Base-by-base conservation (phyloP, 1,140 invertebrate species). In the Anadara kagoshimensis region DNA sequence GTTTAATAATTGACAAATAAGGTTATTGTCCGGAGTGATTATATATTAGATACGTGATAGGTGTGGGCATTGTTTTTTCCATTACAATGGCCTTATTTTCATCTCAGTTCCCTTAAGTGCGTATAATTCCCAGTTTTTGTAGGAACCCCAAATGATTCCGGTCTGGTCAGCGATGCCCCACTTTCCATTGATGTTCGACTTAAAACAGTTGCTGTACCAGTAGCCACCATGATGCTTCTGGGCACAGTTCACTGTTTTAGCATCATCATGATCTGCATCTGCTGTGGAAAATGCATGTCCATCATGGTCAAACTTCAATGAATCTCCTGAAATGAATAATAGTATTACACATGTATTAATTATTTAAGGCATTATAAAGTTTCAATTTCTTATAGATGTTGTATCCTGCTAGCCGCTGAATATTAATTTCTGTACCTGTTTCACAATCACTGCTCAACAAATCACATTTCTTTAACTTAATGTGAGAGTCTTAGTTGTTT, bases 161-260 rank as follows among this genome's bases (percentile, higher is more conserved):
- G 54, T 57, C 44, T 70, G 62, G 1, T 53, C 75, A 11, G 69
- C 59, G 14, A 57, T 49, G 16, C 75, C 69, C 49, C 63, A 73
- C 44, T 51, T 51, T n/a, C 75, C 75, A 41, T 76, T 76, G 7
- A 76, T 44, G 24, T 76, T 76, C 0, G 75, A 76, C n/a, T 72
- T 73, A 41, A 67, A 69, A 56, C 75, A 78, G 20, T 63, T 66
- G n/a, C 65, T 73, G 67, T 78, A 78, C 75, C 75, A 78, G 18
- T 65, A 78, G 11, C 70, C 75, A 3, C 75, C 75, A 24, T 69
- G 58, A 18, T 73, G 69, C 53, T 69, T 78, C 54, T 69, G 62
- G 16, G 75, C 75, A 69, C 75, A 78, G 62, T 78, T 78, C 8
- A 73, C 49, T 1, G 61, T 53, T n/a, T 57, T 29, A 41, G 66